Evolutionary conservation across 1,140 invertebrate genomes (phyloP).

Genomic region (Pinna nobilis): DNA sequence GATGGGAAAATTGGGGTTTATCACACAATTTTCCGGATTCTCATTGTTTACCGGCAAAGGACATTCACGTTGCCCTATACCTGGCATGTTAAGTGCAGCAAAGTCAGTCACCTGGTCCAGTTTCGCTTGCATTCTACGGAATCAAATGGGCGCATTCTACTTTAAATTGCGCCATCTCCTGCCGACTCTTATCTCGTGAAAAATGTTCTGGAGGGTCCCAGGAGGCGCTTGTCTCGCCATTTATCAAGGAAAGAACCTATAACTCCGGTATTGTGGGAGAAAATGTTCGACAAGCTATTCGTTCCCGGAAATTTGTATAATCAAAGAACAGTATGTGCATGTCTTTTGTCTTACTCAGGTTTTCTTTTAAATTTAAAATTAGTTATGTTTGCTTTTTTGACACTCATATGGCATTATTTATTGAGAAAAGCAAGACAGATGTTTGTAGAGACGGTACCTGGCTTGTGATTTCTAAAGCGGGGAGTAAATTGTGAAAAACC

Average conservation of each 20-base stretch:
- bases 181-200: background rate
- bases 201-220: background rate
- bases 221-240: background rate
- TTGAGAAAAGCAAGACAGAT: constrained; percentile 32
- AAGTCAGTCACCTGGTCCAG: background rate
- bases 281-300: background rate
- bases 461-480: background rate
- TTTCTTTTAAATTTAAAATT: background rate
- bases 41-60: constrained; percentile 28
- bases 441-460: background rate
- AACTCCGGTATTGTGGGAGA: background rate
- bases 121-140: constrained; percentile 28
- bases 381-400: background rate
- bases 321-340: background rate
- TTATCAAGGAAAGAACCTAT: background rate
- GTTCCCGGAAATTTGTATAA: background rate
- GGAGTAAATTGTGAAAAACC: constrained; percentile 6
- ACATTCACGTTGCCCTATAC: constrained; percentile 20
- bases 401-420: constrained; percentile 11
- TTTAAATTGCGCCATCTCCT: background rate
- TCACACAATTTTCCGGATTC: background rate
- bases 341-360: background rate
- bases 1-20: constrained; percentile 15
- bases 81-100: constrained; percentile 22
- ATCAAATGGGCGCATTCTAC: constrained; percentile 30